These are phyloP conservation scores for Paedocypris sp. DNA, from an alignment of 2,113 vertebrate genomes.

Conservation along the genomic window DNA sequence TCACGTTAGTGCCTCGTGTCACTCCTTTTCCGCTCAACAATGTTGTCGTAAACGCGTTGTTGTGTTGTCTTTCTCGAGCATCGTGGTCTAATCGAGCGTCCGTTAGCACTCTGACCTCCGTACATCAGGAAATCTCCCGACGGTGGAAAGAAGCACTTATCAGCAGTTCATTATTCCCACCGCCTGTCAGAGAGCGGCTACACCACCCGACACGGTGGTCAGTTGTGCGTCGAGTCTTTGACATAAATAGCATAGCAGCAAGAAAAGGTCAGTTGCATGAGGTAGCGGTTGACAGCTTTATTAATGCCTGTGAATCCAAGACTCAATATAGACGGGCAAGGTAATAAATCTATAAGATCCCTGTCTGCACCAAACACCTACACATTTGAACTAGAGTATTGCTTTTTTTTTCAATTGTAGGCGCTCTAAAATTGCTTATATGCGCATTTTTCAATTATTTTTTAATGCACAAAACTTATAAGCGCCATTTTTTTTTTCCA, in stretches of 20 bases:
- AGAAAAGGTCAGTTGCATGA: constrained; percentile 4
- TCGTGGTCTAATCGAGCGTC: too few relatives aligned
- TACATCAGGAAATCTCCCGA: not conserved
- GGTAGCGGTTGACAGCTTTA: constrained; percentile 14
- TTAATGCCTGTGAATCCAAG: not conserved
- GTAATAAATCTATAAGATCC: too few relatives aligned
- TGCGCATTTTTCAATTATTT: too few relatives aligned
- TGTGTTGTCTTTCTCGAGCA: too few relatives aligned
- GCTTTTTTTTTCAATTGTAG: too few relatives aligned
- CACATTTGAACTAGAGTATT: too few relatives aligned
- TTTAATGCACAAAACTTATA: too few relatives aligned
- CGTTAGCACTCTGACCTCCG: not conserved
- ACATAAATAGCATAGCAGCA: not conserved
- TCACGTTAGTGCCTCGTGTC: too few relatives aligned
- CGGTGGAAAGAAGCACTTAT: not conserved
- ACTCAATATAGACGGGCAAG: not conserved
- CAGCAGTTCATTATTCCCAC: not conserved
- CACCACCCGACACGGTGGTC: not conserved
- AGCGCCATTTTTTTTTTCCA: too few relatives aligned
- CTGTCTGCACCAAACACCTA: too few relatives aligned
- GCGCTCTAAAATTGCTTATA: too few relatives aligned
- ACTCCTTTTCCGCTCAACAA: not conserved
- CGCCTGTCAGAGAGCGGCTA: not conserved
- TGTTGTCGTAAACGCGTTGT: too few relatives aligned
- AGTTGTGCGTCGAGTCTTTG: not conserved